phyloP scores from a whole-genome alignment of 2,888 invertebrate genomes.

The Pandemis heparana region DNA sequence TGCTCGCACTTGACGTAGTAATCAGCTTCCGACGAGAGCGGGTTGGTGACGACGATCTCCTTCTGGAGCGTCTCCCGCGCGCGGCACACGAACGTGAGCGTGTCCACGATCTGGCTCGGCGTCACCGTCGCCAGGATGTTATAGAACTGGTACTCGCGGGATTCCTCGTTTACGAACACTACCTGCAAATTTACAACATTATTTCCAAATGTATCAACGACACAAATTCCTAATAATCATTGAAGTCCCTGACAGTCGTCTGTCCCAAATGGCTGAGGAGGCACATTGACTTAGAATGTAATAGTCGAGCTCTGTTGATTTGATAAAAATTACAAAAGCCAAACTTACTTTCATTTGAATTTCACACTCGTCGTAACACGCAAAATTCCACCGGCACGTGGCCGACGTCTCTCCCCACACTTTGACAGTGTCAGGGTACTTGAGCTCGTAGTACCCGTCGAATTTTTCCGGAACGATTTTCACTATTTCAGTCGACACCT shows the following conservation, averaged over 20 bases:
- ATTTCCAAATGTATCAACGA: too few species aligned
- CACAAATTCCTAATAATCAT: too few species aligned
- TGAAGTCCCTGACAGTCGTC: too few species aligned
- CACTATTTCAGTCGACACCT: conserved; percentile 68
- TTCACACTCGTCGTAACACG: conserved; percentile 73
- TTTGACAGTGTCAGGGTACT: conserved; percentile 68
- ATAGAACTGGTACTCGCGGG: conserved; percentile 76
- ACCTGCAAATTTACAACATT: conserved; percentile 57
- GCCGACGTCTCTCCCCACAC: conserved; percentile 79
- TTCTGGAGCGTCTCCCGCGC: conserved; percentile 71
- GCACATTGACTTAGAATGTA: background rate
- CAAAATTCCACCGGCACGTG: conserved; percentile 71
- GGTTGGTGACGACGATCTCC: conserved; percentile 67
- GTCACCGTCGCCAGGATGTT: conserved; percentile 63
- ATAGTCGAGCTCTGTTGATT: background rate
- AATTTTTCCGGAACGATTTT: conserved; percentile 71
- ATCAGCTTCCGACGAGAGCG: conserved; percentile 60
- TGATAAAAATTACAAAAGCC: background rate
- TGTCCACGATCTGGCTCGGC: conserved; percentile 67
- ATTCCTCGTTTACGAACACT: conserved; percentile 67
- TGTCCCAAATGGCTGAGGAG: background rate
- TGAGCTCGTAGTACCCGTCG: conserved; percentile 74
- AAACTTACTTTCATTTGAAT: conserved; percentile 67
- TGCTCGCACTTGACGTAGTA: conserved; percentile 62
- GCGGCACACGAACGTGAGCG: conserved; percentile 64